These are phyloP conservation scores for Columbina picui DNA, from an alignment of 2,113 vertebrate species.

Conservation along the genomic window DNA sequence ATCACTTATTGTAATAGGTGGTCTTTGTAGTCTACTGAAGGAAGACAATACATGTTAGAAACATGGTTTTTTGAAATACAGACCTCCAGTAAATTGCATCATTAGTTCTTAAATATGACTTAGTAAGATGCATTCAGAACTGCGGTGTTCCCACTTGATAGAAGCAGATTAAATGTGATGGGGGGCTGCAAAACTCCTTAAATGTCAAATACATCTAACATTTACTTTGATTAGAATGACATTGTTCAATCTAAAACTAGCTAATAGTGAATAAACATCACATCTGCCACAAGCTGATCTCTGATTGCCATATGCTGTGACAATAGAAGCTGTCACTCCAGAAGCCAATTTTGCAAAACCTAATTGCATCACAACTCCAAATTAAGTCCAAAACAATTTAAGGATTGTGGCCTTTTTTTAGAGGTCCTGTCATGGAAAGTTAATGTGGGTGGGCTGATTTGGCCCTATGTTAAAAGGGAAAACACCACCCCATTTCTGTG, in stretches of 20 bases:
- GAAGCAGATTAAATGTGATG: neutral
- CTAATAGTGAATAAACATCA: constrained; percentile 45
- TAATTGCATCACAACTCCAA: constrained; percentile 41
- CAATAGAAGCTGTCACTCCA: constrained; percentile 61
- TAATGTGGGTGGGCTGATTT: neutral
- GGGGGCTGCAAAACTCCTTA: neutral
- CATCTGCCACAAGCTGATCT: constrained; percentile 58
- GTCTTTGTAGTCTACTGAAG: constrained; percentile 52
- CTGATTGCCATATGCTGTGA: constrained; percentile 53
- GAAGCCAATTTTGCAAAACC: constrained; percentile 12
- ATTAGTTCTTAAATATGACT: constrained; percentile 30
- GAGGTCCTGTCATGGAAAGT: neutral
- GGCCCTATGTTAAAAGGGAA: neutral
- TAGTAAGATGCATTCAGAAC: neutral
- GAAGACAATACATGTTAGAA: neutral
- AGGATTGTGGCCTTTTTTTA: neutral
- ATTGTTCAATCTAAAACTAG: constrained; percentile 21
- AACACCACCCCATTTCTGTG: neutral
- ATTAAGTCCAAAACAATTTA: constrained; percentile 21
- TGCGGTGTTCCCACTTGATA: neutral
- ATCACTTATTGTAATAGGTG: constrained; percentile 45
- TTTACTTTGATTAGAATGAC: constrained; percentile 24
- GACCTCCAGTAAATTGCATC: neutral
- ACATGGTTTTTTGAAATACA: neutral
- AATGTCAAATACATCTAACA: constrained; percentile 1